These are phyloP conservation scores for Salarias fasciatus DNA, from an alignment of 2,797 vertebrate genomes.

Conservation along the genomic window DNA sequence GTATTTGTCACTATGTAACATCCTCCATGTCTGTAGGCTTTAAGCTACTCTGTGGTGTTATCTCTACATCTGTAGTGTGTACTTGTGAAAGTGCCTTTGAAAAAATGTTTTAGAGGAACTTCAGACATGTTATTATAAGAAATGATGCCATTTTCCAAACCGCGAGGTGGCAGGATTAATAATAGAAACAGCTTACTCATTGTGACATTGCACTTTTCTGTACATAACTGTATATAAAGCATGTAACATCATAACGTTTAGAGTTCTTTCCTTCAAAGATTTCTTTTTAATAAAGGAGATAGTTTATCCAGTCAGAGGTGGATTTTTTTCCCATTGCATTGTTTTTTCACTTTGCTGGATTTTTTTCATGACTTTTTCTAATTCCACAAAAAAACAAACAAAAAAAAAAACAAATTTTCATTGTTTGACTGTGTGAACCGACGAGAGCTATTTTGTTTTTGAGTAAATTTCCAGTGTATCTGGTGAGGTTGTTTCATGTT, in stretches of 20 bases:
- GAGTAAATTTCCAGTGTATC: no score
- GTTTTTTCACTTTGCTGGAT: no score
- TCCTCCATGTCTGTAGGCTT: constrained; percentile 83
- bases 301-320: constrained; percentile 82
- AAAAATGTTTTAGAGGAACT: constrained; percentile 89
- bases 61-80: constrained; percentile 94
- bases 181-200: constrained; percentile 89
- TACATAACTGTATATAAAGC: constrained; percentile 98
- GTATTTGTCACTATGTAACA: constrained; percentile 65
- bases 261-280: constrained; percentile 85
- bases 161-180: constrained; percentile 66
- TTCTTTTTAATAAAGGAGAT: constrained; percentile 99
- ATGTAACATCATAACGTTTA: constrained; percentile 92
- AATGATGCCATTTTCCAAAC: constrained; percentile 79
- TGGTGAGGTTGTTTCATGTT: constrained; percentile 3
- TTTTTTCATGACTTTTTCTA: no score
- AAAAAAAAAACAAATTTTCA: background rate
- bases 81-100: constrained; percentile 99
- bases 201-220: constrained; percentile 98
- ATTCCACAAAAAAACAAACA: no score
- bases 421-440: background rate
- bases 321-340: constrained; percentile 37
- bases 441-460: no score
- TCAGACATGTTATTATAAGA: constrained; percentile 70
- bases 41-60: constrained; percentile 84